Evolutionary conservation across 2,797 vertebrate genomes (phyloP).

Genomic region (Tiaroga cobitis): DNA sequence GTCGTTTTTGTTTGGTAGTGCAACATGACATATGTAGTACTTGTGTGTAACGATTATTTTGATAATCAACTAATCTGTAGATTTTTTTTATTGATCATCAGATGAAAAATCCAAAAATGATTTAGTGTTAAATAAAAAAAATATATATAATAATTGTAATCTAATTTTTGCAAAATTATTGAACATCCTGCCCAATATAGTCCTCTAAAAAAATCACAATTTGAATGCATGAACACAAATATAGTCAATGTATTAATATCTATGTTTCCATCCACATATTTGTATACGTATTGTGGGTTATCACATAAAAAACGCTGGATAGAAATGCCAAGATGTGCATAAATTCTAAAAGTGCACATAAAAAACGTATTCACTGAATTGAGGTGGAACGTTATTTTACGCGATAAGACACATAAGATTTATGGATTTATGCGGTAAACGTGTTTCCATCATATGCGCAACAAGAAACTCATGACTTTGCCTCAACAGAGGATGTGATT

Average conservation of each 20-base stretch:
- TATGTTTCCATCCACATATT: not conserved
- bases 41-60: not conserved
- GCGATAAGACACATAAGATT: not conserved
- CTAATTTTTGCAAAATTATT: not conserved
- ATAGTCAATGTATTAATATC: not conserved
- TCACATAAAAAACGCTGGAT: not conserved
- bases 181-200: not conserved
- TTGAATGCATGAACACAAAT: not conserved
- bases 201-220: not conserved
- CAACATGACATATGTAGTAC: not conserved
- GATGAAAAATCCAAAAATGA: not conserved
- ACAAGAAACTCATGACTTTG: not conserved
- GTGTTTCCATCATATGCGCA: not conserved
- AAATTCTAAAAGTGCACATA: not conserved
- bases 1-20: not conserved
- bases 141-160: too few relatives aligned
- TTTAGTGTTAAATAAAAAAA: too few relatives aligned
- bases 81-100: not conserved
- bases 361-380: not conserved
- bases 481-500: not conserved
- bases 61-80: not conserved
- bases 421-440: too few relatives aligned
- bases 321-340: not conserved
- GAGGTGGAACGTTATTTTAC: not conserved
- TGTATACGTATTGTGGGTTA: not conserved